Evolutionary conservation across 2,888 invertebrate species (phyloP).

Genomic region (Machimus rusticus): DNA sequence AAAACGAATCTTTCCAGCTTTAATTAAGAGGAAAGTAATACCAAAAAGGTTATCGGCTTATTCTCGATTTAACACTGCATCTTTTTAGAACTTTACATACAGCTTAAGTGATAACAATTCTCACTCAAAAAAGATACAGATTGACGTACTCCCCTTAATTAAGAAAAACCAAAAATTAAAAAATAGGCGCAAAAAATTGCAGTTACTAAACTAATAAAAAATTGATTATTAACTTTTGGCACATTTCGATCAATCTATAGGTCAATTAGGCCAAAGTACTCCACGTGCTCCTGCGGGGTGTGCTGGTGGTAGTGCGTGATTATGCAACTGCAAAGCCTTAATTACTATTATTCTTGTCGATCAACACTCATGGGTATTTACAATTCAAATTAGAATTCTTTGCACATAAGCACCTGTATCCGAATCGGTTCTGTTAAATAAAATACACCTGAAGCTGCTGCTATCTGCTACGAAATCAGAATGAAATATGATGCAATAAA

Average conservation of each 20-base stretch:
- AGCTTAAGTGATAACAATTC: neutral
- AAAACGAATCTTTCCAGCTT: neutral
- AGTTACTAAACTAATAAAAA: neutral
- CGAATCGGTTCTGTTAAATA: neutral
- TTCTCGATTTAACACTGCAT: neutral
- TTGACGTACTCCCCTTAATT: neutral
- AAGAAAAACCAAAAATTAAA: neutral
- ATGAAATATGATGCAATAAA: neutral
- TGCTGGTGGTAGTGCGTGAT: neutral
- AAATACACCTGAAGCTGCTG: neutral
- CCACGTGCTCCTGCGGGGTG: neutral
- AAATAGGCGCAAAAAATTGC: neutral
- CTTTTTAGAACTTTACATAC: neutral
- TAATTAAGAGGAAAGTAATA: neutral
- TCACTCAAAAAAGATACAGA: neutral
- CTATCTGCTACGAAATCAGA: neutral
- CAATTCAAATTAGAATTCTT: neutral
- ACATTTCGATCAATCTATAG: neutral
- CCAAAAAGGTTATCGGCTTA: neutral
- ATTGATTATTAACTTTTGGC: neutral
- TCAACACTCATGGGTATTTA: neutral
- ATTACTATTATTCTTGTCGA: neutral
- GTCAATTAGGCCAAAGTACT: neutral
- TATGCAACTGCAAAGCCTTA: neutral
- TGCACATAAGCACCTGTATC: neutral